These are phyloP conservation scores for Platyura marginata DNA, from an alignment of 1,140 invertebrate species.

Conservation along the genomic window DNA sequence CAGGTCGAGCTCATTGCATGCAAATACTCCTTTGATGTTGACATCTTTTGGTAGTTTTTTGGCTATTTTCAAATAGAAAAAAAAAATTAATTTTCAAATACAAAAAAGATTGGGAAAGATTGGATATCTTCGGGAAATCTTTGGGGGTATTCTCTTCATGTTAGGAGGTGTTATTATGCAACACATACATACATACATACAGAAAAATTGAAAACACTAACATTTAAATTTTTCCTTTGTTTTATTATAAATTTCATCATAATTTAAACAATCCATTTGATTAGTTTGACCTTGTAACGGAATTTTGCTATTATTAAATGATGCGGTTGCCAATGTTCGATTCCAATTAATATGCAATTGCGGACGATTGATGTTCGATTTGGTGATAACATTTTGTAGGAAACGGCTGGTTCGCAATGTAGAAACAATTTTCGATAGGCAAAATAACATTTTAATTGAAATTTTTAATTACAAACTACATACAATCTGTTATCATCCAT, in stretches of 20 bases:
- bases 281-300: too few relatives aligned
- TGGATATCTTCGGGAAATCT: neutral
- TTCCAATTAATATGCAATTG: too few relatives aligned
- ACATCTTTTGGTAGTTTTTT: constrained; percentile 78
- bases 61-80: constrained; percentile 31
- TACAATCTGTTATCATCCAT: too few relatives aligned
- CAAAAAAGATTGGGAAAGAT: constrained; percentile 2
- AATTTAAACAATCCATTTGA: too few relatives aligned
- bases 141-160: neutral
- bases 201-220: constrained; percentile 14
- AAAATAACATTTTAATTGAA: too few relatives aligned
- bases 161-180: constrained; percentile 6
- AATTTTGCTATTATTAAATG: too few relatives aligned
- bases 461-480: too few relatives aligned
- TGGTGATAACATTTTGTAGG: too few relatives aligned
- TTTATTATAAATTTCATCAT: constrained; percentile 24
- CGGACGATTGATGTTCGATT: too few relatives aligned
- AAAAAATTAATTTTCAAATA: constrained; percentile 4
- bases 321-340: too few relatives aligned
- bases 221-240: constrained; percentile 28
- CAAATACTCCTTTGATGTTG: constrained; percentile 72
- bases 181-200: constrained; percentile 5
- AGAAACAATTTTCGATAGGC: too few relatives aligned
- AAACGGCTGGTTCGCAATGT: too few relatives aligned
- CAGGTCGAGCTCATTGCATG: constrained; percentile 91